Evolutionary conservation across 2,113 vertebrate genomes (phyloP).

Genomic region (Rhinogobius similis): DNA sequence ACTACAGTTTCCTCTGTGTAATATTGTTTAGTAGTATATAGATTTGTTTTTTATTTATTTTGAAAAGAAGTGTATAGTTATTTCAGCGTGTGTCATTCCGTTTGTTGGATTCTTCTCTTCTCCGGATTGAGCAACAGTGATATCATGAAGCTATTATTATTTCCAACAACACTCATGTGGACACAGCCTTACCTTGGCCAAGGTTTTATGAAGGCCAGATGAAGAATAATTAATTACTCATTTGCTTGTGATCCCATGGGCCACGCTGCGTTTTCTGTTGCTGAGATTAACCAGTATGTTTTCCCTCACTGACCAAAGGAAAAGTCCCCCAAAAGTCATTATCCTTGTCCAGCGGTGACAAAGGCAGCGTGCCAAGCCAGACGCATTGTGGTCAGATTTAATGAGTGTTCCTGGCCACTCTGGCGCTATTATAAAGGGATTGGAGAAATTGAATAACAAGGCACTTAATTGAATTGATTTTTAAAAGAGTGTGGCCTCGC

Average conservation of each 20-base stretch:
- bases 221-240: slow-evolving; percentile 73
- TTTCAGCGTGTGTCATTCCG: background rate
- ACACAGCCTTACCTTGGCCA: slow-evolving; percentile 59
- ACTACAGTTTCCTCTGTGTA: background rate
- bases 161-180: slow-evolving; percentile 46
- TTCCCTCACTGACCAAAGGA: slow-evolving; percentile 46
- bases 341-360: slow-evolving; percentile 42
- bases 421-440: slow-evolving; percentile 50
- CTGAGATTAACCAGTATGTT: slow-evolving; percentile 40
- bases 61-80: background rate
- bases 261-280: slow-evolving; percentile 20
- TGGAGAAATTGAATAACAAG: slow-evolving; percentile 57
- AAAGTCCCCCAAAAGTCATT: slow-evolving; percentile 36
- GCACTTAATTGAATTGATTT: slow-evolving; percentile 66
- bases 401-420: slow-evolving; percentile 63
- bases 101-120: background rate
- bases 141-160: slow-evolving; percentile 45
- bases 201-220: slow-evolving; percentile 67
- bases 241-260: slow-evolving; percentile 65
- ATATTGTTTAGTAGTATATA: background rate
- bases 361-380: slow-evolving; percentile 59
- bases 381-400: slow-evolving; percentile 55
- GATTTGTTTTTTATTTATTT: background rate
- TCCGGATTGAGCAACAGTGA: slow-evolving; percentile 15
- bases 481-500: slow-evolving; percentile 41